A percentile compares a stretch with the other conserved stretches of the same genome.
These are phyloP conservation scores for Anisognathus igniventris DNA, from an alignment of 2,797 vertebrate species.

Conservation along the genomic window DNA sequence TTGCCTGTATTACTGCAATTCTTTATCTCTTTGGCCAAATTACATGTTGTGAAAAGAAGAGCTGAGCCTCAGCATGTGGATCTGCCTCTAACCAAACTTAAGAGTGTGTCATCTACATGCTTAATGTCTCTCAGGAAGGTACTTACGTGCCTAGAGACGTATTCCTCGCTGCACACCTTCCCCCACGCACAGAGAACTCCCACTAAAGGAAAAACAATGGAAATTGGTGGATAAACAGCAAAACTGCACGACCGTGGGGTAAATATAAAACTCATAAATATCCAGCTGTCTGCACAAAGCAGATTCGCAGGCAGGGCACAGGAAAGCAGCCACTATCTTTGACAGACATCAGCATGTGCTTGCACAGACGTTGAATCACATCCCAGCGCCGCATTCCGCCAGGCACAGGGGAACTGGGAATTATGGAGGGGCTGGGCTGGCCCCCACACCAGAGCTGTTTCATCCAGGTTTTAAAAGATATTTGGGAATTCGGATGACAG, in stretches of 20 bases:
- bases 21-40: conserved; percentile 18
- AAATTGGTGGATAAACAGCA: neutral
- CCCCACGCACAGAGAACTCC: rapidly evolving
- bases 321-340: conserved; percentile 26
- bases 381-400: neutral
- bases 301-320: neutral
- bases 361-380: neutral
- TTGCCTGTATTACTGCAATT: neutral
- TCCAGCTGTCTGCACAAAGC: conserved; percentile 79
- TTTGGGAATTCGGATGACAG: neutral
- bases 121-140: conserved; percentile 9
- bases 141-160: neutral
- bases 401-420: neutral
- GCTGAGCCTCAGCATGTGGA: neutral
- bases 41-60: neutral
- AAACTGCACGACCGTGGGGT: neutral
- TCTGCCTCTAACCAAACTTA: conserved; percentile 47
- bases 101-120: conserved; percentile 4
- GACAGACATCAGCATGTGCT: conserved; percentile 79
- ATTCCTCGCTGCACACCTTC: neutral
- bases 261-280: conserved; percentile 79
- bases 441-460: rapidly evolving
- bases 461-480: neutral
- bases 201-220: neutral
- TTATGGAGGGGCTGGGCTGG: neutral